A percentile compares a stretch with the other conserved stretches of the same genome.
These are phyloP conservation scores for Pseudopipra pipra DNA, from an alignment of 2,113 vertebrate species.

Conservation along the genomic window DNA sequence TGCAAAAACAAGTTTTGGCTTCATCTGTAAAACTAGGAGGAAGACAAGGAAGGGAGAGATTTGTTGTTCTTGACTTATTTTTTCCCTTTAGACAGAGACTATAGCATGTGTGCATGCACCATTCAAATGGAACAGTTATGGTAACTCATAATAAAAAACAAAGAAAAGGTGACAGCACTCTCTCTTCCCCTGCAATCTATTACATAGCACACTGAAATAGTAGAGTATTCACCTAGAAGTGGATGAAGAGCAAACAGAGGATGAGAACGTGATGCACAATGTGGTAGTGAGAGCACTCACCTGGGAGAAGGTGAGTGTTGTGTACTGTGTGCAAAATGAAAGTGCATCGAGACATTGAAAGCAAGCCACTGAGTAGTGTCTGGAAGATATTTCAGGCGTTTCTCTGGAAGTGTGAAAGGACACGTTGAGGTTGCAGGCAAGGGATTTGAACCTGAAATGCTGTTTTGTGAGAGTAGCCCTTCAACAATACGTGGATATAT, in stretches of 20 bases:
- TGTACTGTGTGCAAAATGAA: neutral
- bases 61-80: neutral
- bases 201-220: neutral
- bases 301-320: neutral
- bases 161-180: neutral
- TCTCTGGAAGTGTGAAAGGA: neutral
- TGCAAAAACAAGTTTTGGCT: neutral
- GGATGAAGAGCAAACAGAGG: neutral
- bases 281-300: neutral
- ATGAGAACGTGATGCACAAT: neutral
- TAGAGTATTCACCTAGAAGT: neutral
- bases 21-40: neutral
- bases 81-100: neutral
- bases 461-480: neutral
- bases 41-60: neutral
- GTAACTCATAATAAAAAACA: neutral
- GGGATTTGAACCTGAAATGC: neutral
- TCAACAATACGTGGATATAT: neutral
- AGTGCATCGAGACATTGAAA: neutral
- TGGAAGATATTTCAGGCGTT: neutral
- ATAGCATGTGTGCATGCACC: accelerated
- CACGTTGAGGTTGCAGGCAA: neutral
- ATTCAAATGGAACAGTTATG: neutral
- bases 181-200: neutral
- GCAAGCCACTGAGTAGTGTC: neutral